Conservation (phyloP, 2,797 vertebrate species). For the Sylvia borin region DNA sequence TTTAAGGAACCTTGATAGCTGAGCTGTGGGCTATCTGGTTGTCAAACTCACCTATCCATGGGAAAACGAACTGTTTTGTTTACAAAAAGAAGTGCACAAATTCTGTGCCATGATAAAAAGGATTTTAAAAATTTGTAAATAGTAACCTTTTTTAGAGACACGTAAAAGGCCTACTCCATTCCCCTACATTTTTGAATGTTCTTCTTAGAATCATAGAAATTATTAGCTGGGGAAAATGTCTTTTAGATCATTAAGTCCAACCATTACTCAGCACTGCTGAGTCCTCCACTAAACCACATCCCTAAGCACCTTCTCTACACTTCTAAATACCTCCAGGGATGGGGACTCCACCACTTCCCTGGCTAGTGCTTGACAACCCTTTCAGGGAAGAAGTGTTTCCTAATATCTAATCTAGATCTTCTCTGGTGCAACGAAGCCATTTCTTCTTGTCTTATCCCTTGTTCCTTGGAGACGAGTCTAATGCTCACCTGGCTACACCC, state of each 20-base stretch:
- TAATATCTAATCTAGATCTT: neutral
- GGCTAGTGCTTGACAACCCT: neutral
- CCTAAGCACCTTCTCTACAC: neutral
- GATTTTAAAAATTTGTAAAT: neutral
- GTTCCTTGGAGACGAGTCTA: neutral
- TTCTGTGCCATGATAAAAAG: neutral
- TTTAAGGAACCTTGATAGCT: neutral
- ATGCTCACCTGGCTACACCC: neutral
- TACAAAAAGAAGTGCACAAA: neutral
- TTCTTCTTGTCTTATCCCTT: neutral
- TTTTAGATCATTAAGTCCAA: neutral
- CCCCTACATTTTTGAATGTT: neutral
- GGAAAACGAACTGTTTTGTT: neutral
- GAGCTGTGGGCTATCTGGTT: neutral
- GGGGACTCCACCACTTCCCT: too few relatives aligned
- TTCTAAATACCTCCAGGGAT: neutral
- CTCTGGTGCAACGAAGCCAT: neutral
- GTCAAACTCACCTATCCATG: neutral
- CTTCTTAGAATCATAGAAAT: neutral
- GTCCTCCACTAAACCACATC: neutral
- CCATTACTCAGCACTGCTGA: neutral
- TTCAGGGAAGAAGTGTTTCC: neutral
- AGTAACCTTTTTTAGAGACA: neutral
- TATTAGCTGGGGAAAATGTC: neutral
- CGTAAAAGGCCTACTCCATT: neutral